Percentiles rank a stretch among this genome's conserved stretches.
Evolutionary conservation across 2,888 invertebrate genomes (phyloP).

Genomic region (Chymomyza procnemis): DNA sequence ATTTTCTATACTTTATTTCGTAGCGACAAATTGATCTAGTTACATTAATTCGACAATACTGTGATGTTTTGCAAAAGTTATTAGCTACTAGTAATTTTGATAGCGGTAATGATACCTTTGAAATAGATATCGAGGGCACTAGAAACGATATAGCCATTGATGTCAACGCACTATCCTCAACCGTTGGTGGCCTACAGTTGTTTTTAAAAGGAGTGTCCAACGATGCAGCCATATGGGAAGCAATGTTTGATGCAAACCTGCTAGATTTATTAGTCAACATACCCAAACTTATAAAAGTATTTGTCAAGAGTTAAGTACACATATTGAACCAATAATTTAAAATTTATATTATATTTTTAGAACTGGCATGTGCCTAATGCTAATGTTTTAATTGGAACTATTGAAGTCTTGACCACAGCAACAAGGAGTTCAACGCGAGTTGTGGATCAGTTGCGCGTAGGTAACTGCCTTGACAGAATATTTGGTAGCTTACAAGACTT

Average conservation of each 20-base stretch:
- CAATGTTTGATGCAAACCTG: conserved; percentile 78
- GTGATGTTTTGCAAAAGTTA: conserved; percentile 77
- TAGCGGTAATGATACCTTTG: conserved; percentile 61
- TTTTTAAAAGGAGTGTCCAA: conserved; percentile 68
- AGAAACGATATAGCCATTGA: conserved; percentile 67
- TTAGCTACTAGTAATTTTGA: conserved; percentile 75
- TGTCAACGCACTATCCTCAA: conserved; percentile 74
- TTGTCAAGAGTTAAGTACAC: neutral
- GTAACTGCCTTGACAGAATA: conserved; percentile 69
- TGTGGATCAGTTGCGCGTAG: conserved; percentile 60
- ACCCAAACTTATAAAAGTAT: conserved; percentile 75
- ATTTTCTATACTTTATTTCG: conserved; percentile 32
- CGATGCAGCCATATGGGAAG: conserved; percentile 68
- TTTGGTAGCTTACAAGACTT: conserved; percentile 76
- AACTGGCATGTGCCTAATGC: conserved; percentile 74
- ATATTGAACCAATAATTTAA: neutral
- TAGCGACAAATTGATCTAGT: conserved; percentile 82
- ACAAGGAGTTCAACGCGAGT: conserved; percentile 64
- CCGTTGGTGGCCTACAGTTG: conserved; percentile 75
- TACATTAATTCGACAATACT: conserved; percentile 78
- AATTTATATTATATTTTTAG: conserved; percentile 36
- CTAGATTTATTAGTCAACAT: conserved; percentile 76
- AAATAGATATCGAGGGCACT: conserved; percentile 72
- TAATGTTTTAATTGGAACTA: conserved; percentile 67
- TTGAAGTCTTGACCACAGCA: conserved; percentile 69